phyloP scores from a whole-genome alignment of 2,113 vertebrate genomes.

The Urocitellus parryii region DNA sequence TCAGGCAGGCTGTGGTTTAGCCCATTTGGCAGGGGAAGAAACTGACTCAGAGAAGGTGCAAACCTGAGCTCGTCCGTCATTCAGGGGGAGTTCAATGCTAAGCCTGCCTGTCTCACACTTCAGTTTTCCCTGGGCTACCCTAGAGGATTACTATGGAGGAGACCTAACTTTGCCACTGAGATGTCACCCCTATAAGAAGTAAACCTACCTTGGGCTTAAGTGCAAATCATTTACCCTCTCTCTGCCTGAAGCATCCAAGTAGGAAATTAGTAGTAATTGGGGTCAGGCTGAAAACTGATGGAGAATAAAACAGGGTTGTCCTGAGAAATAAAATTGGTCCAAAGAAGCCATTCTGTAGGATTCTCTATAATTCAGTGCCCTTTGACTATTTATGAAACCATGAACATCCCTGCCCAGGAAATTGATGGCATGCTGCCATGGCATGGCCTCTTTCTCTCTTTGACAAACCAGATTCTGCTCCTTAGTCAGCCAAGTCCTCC shows the following conservation, averaged over 20 bases:
- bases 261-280: slow-evolving; percentile 52
- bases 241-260: slow-evolving; percentile 28
- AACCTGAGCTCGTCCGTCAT: neutral
- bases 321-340: slow-evolving; percentile 59
- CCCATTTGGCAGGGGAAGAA: neutral
- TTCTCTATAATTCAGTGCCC: neutral
- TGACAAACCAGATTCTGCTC: neutral
- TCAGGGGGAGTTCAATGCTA: neutral
- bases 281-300: slow-evolving; percentile 52
- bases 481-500: neutral
- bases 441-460: neutral
- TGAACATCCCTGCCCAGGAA: neutral
- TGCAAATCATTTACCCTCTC: slow-evolving; percentile 20
- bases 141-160: neutral
- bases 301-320: slow-evolving; percentile 1
- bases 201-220: neutral
- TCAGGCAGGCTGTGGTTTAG: neutral
- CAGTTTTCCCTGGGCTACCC: neutral
- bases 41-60: neutral
- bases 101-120: neutral
- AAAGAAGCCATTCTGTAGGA: neutral
- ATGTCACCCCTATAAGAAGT: neutral
- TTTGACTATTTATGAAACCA: slow-evolving; percentile 32
- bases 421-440: neutral
- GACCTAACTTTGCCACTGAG: neutral